Conservation (phyloP, 1,140 invertebrate species). For the Delia radicum region DNA sequence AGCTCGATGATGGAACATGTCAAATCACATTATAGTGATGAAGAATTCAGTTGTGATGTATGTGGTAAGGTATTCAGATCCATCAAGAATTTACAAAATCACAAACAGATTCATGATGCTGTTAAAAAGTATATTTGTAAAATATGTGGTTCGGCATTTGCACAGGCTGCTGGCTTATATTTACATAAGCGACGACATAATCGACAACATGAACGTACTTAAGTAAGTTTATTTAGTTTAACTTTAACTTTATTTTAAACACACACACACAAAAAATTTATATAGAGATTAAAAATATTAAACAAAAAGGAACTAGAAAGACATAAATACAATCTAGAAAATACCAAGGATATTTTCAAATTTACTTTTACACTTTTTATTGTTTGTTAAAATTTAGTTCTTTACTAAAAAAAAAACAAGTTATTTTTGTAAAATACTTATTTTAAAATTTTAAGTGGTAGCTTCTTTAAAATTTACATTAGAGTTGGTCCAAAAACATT, state of each 20-base stretch:
- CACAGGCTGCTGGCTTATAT: slow-evolving; percentile 55
- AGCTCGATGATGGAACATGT: slow-evolving; percentile 57
- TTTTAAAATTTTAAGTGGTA: too few species aligned
- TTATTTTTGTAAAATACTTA: too few species aligned
- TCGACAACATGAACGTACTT: slow-evolving; percentile 8
- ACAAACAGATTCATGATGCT: slow-evolving; percentile 57
- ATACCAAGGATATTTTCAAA: neutral
- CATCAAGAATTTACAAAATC: slow-evolving; percentile 50
- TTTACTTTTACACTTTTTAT: too few species aligned
- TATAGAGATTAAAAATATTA: neutral
- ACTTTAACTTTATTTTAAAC: neutral
- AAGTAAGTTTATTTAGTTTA: neutral
- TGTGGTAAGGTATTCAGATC: slow-evolving; percentile 54
- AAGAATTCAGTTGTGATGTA: slow-evolving; percentile 57
- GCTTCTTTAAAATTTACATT: too few species aligned
- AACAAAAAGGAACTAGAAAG: neutral
- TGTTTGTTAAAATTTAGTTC: too few species aligned
- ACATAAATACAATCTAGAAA: neutral
- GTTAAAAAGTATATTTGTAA: slow-evolving; percentile 56
- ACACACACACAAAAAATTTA: neutral
- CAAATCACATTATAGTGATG: slow-evolving; percentile 57
- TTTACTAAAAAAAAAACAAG: too few species aligned
- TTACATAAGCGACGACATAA: slow-evolving; percentile 58
- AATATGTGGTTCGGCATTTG: slow-evolving; percentile 57
- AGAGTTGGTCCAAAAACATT: too few species aligned